phyloP scores from a whole-genome alignment of 2,113 vertebrate species.

The Brachypodius melanocephalos region DNA sequence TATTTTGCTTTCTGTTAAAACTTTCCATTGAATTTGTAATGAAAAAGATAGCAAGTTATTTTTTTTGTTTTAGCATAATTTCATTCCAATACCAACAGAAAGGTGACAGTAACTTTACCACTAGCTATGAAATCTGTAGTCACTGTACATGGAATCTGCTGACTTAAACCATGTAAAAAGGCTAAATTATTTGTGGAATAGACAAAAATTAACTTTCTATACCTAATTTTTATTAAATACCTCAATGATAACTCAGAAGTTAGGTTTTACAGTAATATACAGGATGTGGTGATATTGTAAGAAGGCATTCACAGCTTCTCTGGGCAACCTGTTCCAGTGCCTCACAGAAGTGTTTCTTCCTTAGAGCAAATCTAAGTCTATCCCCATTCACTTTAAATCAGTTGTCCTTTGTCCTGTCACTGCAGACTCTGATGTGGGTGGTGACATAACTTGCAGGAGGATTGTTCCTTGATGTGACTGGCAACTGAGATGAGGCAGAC shows the following conservation, averaged over 20 bases:
- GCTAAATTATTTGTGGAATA: not conserved
- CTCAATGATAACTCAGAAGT: not conserved
- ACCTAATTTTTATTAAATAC: not conserved
- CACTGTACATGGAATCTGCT: not conserved
- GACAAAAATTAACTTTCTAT: not conserved
- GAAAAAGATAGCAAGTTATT: not conserved
- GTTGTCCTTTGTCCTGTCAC: not conserved
- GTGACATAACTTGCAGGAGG: not conserved
- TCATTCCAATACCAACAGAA: not conserved
- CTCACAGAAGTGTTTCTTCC: not conserved
- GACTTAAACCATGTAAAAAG: not conserved
- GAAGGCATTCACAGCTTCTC: not conserved
- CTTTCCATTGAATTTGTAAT: not conserved
- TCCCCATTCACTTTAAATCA: not conserved
- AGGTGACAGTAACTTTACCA: not conserved
- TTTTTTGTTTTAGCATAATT: not conserved
- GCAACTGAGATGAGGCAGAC: not conserved
- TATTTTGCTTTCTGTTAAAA: not conserved
- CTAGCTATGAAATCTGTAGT: not conserved
- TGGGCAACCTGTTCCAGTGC: not conserved
- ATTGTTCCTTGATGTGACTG: not conserved
- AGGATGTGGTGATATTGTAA: constrained; percentile 22
- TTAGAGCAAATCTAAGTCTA: not conserved
- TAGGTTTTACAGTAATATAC: not conserved
- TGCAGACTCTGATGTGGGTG: not conserved